phyloP scores from a whole-genome alignment of 1,140 invertebrate genomes.

The Lepidurus packardi region DNA sequence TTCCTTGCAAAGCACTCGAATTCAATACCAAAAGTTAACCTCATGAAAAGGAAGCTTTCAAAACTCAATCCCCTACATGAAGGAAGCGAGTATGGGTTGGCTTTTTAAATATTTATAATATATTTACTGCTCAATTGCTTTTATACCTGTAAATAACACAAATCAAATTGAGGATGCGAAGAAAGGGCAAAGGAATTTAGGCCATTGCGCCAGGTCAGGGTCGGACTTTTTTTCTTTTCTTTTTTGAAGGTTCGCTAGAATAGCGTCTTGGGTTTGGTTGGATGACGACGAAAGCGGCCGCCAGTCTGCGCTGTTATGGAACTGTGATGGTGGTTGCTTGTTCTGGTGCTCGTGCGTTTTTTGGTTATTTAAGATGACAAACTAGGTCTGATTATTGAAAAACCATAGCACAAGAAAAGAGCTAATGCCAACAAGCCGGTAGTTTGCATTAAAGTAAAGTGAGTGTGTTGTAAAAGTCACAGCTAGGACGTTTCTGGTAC shows the following conservation, averaged over 20 bases:
- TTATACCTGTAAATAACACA: background rate
- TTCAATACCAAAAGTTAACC: no score
- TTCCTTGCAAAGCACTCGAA: no score
- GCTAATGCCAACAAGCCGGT: background rate
- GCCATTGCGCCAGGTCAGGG: background rate
- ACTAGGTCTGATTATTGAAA: background rate
- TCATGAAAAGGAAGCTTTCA: no score
- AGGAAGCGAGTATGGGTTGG: background rate
- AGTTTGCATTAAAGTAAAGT: background rate
- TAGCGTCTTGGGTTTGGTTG: background rate
- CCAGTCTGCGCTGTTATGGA: slow-evolving; percentile 13
- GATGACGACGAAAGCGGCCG: background rate
- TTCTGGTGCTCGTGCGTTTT: background rate
- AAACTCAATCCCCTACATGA: no score
- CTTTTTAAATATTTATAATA: background rate
- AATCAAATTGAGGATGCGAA: background rate
- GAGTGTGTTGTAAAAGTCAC: background rate
- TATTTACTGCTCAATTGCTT: background rate
- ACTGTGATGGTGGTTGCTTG: slow-evolving; percentile 17
- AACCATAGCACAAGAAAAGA: background rate
- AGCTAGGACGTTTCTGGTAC: background rate
- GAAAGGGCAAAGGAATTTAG: background rate
- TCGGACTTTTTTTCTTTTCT: background rate
- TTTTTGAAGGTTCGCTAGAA: background rate
- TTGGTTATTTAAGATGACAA: slow-evolving; percentile 11